Evolutionary conservation across 1,140 invertebrate genomes (phyloP), one percentile per base, ranked within the genome.

Genomic region (Sarcophaga bullata): DNA sequence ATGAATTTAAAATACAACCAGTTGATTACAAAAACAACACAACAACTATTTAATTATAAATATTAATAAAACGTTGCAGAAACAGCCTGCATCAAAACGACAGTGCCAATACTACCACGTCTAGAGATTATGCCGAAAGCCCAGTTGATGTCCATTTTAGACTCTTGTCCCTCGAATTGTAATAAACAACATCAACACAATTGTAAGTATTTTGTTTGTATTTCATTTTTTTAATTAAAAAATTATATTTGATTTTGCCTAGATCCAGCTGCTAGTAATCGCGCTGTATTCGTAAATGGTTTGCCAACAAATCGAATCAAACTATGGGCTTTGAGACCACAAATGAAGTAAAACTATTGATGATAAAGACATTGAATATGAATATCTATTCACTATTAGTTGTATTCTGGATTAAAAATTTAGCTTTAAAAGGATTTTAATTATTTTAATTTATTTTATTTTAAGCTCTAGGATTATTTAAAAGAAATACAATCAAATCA

Each of bases 91-190:
- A 17, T 17, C 48, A 78, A 50, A 8, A 0, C n/a, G 13, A 78
- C 15, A 78, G 25, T 17, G 75, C 11, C 25, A 19, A 50, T n/a
- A 3, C 86, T 89, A 73, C 86, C 88, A 13, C 83, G 86, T 54
- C 83, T 89, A 8, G 85, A 86, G 10, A 80, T 88, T 0, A 86
- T 85, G 86, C 88, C 11, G 84, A 84, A 62, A 84, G 86, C 83
- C 87, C 86, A 68, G 84, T 89, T 58, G 86, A 89, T 80, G 75
- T 89, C 15, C 86, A 86, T 72, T 85, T 89, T 58, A 73, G 86
- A 46, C 87, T 86, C n/a, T 73, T 89, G 88, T 48, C 87, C 86
- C 9, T 80, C 81, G 80, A 68, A 84, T 48, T 89, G 88, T 75
- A 84, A 85, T 13, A 76, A 87, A 80, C 80, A 85, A 13, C 88